Evolutionary conservation across 2,797 vertebrate genomes (phyloP).

Genomic region (Gila robusta): DNA sequence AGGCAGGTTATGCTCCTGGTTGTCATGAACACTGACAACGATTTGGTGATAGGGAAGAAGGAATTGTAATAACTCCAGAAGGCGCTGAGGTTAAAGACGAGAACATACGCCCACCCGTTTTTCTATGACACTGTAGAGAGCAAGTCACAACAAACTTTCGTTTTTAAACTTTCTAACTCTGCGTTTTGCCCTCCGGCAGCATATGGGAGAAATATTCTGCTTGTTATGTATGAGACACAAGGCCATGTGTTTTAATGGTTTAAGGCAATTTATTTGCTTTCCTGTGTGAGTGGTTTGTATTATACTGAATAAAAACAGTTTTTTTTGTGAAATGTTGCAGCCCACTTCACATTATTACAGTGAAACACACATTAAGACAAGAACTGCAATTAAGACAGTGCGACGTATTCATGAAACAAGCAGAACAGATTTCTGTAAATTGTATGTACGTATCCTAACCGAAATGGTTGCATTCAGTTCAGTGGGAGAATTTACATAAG

Average conservation of each 20-base stretch:
- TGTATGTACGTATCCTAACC: not conserved
- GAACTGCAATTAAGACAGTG: conserved; percentile 11
- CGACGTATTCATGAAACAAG: not conserved
- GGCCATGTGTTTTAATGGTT: conserved; percentile 26
- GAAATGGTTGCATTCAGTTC: conserved; percentile 5
- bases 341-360: conserved; percentile 5
- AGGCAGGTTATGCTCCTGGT: conserved; percentile 45
- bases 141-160: conserved; percentile 1
- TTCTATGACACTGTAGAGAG: conserved; percentile 21
- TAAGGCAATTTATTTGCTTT: conserved; percentile 36
- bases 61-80: conserved; percentile 42
- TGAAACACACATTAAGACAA: not conserved
- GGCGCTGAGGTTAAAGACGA: conserved; percentile 22
- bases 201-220: conserved; percentile 17
- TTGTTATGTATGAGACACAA: conserved; percentile 30
- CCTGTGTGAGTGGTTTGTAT: conserved; percentile 6
- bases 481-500: conserved; percentile 16
- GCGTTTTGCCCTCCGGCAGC: conserved; percentile 16
- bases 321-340: conserved; percentile 10
- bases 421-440: not conserved
- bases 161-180: conserved; percentile 20
- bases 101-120: conserved; percentile 27
- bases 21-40: conserved; percentile 46
- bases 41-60: conserved; percentile 5
- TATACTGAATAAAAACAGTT: not conserved